Base-by-base conservation (phyloP, 2,113 vertebrate genomes). In the Prinia subflava region DNA sequence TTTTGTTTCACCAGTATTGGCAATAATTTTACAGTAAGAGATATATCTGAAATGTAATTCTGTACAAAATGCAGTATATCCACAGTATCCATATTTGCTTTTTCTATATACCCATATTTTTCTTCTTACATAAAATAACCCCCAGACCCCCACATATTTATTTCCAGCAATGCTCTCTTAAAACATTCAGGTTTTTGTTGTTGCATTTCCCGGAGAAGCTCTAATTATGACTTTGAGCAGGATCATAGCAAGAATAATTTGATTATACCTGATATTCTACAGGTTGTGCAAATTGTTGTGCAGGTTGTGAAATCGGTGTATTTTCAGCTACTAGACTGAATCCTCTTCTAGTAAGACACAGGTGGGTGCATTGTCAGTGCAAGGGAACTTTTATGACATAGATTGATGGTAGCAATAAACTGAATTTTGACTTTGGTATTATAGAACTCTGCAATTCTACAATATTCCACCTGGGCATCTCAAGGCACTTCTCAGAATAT, bases 81-180 rank as follows among this genome's bases (percentile, higher is more conserved):
- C 22, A 47, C 6, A 5, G 3, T n/a, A 57, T 25, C 59, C 5
- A 18, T 39, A 41, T 7, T 47, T 82, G 5, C 11, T 63, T 13
- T 86, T 49, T 41, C 11, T 62, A 18, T 3, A 65, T 19, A 25
- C 1, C 6, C 19, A 6, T 22, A 76, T 64, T 83, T 86, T 90
- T 39, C 4, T 82, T 17, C 27, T 73, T 80, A 50, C 6, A 41
- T 35, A 57, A 80, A 52, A 41, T 49, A 73, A 39, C 0, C 27
- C 33, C 30, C 12, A 25, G 13, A 0, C 0, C 11, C 6, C 7
- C 31, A 37, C 5, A 10, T 53, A n/a, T 46, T 85, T 79, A 41
- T 22, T 67, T 86, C 5, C n/a, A 80, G 35, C 6, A 82, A 55
- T 7, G 15, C 2, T 33, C 5, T 74, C 17, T 56, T 65, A 87